Evolutionary conservation across 1,140 invertebrate genomes (phyloP).

Genomic region (Diuraphis noxia): DNA sequence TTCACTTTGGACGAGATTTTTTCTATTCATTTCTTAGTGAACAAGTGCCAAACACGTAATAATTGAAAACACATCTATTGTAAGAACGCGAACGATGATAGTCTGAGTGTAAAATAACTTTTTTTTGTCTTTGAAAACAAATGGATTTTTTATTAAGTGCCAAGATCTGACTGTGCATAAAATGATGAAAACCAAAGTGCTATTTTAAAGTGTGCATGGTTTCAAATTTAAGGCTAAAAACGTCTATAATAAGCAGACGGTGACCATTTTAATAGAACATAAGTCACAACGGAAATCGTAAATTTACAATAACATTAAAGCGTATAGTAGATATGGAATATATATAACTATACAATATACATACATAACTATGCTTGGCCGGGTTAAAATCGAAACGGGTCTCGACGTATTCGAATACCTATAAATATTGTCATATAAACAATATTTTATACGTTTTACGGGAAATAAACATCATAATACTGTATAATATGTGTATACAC

Average conservation of each 20-base stretch:
- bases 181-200: slow-evolving; percentile 10
- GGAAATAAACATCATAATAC: slow-evolving; percentile 7
- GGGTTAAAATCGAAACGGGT: not conserved
- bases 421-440: slow-evolving; percentile 18
- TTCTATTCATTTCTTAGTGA: not conserved
- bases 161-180: not conserved
- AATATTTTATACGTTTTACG: slow-evolving; percentile 31
- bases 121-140: not conserved
- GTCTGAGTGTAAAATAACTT: slow-evolving; percentile 4
- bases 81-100: not conserved
- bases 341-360: not conserved
- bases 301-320: not conserved
- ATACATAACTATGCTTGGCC: not conserved
- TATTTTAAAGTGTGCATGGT: not conserved
- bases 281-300: slow-evolving; percentile 8
- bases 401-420: not conserved
- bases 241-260: not conserved
- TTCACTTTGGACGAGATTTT: not conserved
- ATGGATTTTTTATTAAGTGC: not conserved
- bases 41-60: slow-evolving; percentile 1
- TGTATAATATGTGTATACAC: not conserved
- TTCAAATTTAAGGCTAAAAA: not conserved
- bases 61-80: slow-evolving; percentile 5
- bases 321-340: not conserved
- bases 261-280: not conserved